Conservation (phyloP, 2,888 invertebrate species). For the Stomorhina lunata region DNA sequence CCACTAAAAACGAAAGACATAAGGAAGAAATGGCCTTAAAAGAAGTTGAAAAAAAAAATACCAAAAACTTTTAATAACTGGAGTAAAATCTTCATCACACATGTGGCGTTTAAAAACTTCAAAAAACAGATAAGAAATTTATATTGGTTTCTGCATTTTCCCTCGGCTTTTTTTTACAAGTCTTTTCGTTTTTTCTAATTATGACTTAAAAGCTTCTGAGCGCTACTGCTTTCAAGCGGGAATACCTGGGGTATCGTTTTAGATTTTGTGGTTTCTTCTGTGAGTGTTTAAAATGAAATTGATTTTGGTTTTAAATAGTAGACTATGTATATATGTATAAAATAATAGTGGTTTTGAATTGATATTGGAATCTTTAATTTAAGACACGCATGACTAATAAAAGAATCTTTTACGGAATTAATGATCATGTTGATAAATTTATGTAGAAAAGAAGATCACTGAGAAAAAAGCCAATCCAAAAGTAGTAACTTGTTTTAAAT, state of each 20-base stretch:
- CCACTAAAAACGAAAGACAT: not conserved
- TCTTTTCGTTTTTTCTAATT: slow-evolving; percentile 19
- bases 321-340: too few relatives aligned
- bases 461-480: too few relatives aligned
- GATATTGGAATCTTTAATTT: not conserved
- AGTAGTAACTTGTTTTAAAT: too few relatives aligned
- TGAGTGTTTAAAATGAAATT: slow-evolving; percentile 5
- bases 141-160: not conserved
- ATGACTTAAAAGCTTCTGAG: slow-evolving; percentile 35
- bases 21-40: not conserved
- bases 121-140: slow-evolving; percentile 33
- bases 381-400: slow-evolving; percentile 17
- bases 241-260: not conserved
- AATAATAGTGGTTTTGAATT: not conserved
- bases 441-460: too few relatives aligned
- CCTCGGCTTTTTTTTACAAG: not conserved
- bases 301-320: not conserved
- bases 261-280: not conserved
- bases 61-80: slow-evolving; percentile 26
- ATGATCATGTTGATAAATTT: not conserved
- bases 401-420: slow-evolving; percentile 8
- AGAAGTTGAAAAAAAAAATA: not conserved
- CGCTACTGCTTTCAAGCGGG: not conserved
- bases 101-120: slow-evolving; percentile 20
- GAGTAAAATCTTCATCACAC: slow-evolving; percentile 9